Conservation (phyloP, 2,888 invertebrate species). For the Hololepta plana region DNA sequence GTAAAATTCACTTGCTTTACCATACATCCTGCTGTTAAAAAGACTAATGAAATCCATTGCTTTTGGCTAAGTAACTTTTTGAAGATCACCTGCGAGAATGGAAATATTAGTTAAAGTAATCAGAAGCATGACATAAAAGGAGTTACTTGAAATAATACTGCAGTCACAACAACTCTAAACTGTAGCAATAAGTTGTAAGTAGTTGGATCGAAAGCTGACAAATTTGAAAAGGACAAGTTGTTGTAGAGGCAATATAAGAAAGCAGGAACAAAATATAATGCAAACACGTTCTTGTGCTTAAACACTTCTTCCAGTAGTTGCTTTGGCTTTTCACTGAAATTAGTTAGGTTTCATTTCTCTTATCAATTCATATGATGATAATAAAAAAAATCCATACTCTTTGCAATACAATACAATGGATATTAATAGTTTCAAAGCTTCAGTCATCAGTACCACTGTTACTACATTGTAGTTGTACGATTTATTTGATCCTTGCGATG, state of each 20-base stretch:
- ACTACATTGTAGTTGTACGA: constrained; percentile 76
- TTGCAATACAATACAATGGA: constrained; percentile 53
- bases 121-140: constrained; percentile 1
- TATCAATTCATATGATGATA: constrained; percentile 4
- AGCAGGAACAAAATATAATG: constrained; percentile 79
- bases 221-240: constrained; percentile 79
- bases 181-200: constrained; percentile 84
- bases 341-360: constrained; percentile 13
- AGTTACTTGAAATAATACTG: constrained; percentile 74
- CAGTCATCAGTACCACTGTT: constrained; percentile 75
- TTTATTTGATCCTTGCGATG: constrained; percentile 66
- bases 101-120: constrained; percentile 8
- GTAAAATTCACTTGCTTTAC: constrained; percentile 59
- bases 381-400: constrained; percentile 33
- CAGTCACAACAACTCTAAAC: constrained; percentile 82
- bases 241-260: constrained; percentile 87
- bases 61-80: constrained; percentile 57
- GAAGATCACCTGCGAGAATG: constrained; percentile 61
- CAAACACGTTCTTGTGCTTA: constrained; percentile 44
- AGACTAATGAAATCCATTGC: constrained; percentile 80
- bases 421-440: constrained; percentile 63
- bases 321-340: constrained; percentile 40
- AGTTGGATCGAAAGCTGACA: constrained; percentile 84
- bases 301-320: constrained; percentile 36
- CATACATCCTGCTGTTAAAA: constrained; percentile 80